phyloP scores from a whole-genome alignment of 2,888 invertebrate species.

The Ornithoptera alexandrae region DNA sequence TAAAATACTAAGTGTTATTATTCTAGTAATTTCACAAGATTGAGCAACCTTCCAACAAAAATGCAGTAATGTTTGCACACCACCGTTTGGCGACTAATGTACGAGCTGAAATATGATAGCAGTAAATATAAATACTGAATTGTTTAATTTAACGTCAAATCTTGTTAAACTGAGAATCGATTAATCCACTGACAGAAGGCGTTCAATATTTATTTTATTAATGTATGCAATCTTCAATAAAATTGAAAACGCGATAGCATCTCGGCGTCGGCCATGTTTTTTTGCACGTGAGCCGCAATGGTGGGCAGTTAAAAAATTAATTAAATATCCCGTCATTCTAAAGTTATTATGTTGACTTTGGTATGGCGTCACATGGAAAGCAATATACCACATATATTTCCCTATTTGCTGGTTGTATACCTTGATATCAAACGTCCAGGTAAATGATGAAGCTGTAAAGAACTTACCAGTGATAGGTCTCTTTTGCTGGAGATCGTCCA shows the following conservation, averaged over 20 bases:
- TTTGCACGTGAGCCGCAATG: slow-evolving; percentile 30
- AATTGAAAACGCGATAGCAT: slow-evolving; percentile 29
- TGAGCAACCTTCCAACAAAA: no score
- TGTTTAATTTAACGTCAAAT: background rate
- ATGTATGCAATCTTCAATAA: slow-evolving; percentile 28
- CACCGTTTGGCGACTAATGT: no score
- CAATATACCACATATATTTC: background rate
- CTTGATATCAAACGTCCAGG: no score
- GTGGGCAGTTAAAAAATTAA: slow-evolving; percentile 33
- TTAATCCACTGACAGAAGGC: slow-evolving; percentile 24
- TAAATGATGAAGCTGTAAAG: no score
- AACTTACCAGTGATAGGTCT: no score
- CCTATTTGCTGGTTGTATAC: no score
- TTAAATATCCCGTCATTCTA: slow-evolving; percentile 31
- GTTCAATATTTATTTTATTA: slow-evolving; percentile 29
- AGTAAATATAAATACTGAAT: no score
- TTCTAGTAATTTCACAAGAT: no score
- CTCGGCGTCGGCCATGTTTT: slow-evolving; percentile 25
- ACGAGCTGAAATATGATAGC: no score
- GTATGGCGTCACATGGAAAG: background rate
- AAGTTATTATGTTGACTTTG: slow-evolving; percentile 28
- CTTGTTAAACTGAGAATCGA: slow-evolving; percentile 22
- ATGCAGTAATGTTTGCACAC: no score
- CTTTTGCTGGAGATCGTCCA: no score
- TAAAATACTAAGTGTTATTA: no score